These are phyloP conservation scores for Typhlichthys subterraneus DNA, from an alignment of 2,797 vertebrate genomes.

Conservation along the genomic window DNA sequence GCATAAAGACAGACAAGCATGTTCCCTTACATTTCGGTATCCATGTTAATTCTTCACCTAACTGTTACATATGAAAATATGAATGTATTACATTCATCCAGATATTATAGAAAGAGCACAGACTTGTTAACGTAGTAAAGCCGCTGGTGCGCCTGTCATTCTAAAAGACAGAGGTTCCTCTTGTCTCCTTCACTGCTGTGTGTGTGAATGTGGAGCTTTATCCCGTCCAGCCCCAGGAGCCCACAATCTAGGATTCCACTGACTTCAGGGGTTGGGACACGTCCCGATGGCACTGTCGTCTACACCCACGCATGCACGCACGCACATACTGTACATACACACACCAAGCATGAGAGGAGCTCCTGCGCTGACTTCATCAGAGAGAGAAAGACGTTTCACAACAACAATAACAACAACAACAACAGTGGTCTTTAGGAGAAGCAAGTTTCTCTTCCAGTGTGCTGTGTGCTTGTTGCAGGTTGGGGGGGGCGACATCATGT, in stretches of 20 bases:
- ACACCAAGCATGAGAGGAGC: neutral
- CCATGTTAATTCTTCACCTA: no score
- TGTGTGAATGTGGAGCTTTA: constrained; percentile 6
- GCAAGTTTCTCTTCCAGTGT: neutral
- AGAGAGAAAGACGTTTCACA: neutral
- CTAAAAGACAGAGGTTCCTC: neutral
- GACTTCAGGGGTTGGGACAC: constrained; percentile 4
- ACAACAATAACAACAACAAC: neutral
- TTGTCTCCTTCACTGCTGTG: neutral
- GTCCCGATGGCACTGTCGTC: neutral
- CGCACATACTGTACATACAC: neutral
- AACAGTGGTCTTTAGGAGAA: neutral
- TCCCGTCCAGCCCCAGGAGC: neutral
- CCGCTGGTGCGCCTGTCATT: no score
- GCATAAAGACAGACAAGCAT: no score
- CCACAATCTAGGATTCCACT: neutral
- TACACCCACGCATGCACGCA: neutral
- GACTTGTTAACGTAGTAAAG: no score
- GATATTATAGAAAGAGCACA: no score
- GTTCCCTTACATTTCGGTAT: no score
- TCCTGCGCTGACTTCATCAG: neutral
- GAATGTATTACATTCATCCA: no score
- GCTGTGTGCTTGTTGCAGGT: neutral
- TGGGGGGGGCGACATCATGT: constrained; percentile 49
- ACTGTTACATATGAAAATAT: no score